Base-by-base conservation (phyloP, 2,888 invertebrate species). In the Aphidius colemani region DNA sequence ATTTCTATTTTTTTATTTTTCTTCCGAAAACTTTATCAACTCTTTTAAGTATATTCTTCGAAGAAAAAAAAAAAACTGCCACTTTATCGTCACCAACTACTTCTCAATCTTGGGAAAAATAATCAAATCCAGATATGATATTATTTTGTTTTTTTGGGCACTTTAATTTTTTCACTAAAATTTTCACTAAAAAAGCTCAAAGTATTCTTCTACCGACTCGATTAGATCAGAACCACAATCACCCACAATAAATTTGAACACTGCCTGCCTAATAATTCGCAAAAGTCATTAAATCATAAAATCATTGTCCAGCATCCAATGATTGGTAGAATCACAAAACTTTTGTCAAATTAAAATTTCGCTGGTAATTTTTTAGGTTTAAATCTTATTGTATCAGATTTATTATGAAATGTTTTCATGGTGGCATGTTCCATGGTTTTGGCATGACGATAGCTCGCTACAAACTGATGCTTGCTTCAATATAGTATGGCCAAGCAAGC, bases 391-490 rank as follows among this genome's bases (percentile, higher is more conserved):
- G 13, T 43, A 58, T 50, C 13, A n/a, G 30, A 18, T 50, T 40
- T 45, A 45, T 57, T 46, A 39, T 48, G 55, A 60, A 57, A 45
- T 41, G 63, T 64, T 60, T 64, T 72, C 75, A 75, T 74, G 73
- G 30, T 30, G 30, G 72, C 71, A 70, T 74, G 71, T 62, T 69
- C 77, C 78, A 79, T 78, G 79, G 72, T 76, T 75, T 75, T 77
- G 77, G 75, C 77, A 78, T 76, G 41, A 18, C 79, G 77, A 67
- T 80, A 78, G 80, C 77, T 78, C 78, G 79, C 75, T 78, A 77
- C 72, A 74, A 78, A 80, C 80, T 80, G 80, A 68, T 69, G 73
- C 70, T 65, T 53, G 49, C 30, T 30, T 53, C 8, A 51, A 50
- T 59, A 51, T 51, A 50, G n/a, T 46, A 46, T 46, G 11, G 6